Conservation (phyloP, 1,140 invertebrate genomes). For the Nylanderia fulva region DNA sequence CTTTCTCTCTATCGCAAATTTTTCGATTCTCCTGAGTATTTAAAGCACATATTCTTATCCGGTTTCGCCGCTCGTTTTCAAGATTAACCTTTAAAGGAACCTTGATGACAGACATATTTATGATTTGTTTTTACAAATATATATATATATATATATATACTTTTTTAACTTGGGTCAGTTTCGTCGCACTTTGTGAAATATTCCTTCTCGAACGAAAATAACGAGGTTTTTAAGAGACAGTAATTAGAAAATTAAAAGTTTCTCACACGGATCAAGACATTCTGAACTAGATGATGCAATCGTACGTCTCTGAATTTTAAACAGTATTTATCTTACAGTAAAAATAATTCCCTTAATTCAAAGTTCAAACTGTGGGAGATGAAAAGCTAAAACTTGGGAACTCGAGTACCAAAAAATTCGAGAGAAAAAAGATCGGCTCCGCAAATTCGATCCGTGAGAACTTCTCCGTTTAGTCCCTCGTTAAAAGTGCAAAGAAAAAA, state of each 20-base stretch:
- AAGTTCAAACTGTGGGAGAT: not conserved
- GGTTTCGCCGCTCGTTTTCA: not conserved
- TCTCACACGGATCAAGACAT: too few species aligned
- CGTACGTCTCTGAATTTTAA: not conserved
- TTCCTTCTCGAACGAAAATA: not conserved
- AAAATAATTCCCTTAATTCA: constrained; percentile 18
- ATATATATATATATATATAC: too few species aligned
- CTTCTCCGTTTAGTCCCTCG: too few species aligned
- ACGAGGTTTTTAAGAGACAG: not conserved
- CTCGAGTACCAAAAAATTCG: not conserved
- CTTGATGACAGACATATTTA: not conserved
- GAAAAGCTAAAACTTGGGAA: too few species aligned
- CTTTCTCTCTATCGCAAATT: not conserved
- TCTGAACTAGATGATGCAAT: not conserved
- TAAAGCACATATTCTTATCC: not conserved
- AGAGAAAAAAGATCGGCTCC: not conserved
- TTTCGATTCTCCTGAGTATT: not conserved
- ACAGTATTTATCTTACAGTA: not conserved
- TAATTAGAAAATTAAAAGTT: not conserved
- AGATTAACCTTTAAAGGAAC: constrained; percentile 23
- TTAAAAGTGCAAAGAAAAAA: too few species aligned
- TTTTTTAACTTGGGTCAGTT: not conserved
- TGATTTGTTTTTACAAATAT: not conserved
- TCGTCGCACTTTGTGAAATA: not conserved
- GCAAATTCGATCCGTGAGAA: not conserved